A percentile compares a stretch with the other conserved stretches of the same genome.
Conservation (phyloP, 92 coral and sea anemone genomes). For the Epizoanthus fatuus region DNA sequence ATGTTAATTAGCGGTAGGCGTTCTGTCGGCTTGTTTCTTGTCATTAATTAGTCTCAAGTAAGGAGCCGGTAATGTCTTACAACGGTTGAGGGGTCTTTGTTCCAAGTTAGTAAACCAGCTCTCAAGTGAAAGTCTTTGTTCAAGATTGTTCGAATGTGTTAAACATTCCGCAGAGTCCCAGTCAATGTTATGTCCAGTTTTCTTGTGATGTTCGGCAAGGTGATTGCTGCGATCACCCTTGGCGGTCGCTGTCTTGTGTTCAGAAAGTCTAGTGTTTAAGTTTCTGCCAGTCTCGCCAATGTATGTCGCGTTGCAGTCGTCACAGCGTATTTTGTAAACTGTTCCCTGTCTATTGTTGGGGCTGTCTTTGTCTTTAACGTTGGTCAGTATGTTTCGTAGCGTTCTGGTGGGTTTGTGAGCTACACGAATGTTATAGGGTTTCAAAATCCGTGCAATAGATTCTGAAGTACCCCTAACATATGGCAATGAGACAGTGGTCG, state of each 20-base stretch:
- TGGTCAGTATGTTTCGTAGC: conserved; percentile 23
- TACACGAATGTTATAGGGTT: conserved; percentile 12
- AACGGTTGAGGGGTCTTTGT: conserved; percentile 15
- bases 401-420: conserved; percentile 27
- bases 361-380: conserved; percentile 20
- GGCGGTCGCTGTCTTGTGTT: conserved; percentile 34
- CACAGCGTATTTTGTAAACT: background rate
- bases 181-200: conserved; percentile 15
- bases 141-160: background rate
- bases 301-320: conserved; percentile 33
- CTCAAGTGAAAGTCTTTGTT: conserved; percentile 12
- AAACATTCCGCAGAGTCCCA: too few relatives aligned
- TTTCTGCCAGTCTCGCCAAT: conserved; percentile 52
- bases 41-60: conserved; percentile 20
- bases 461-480: background rate
- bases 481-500: background rate
- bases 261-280: conserved; percentile 26
- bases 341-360: conserved; percentile 32
- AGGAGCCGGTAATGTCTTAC: conserved; percentile 10
- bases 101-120: conserved; percentile 38
- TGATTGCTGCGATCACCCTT: conserved; percentile 18
- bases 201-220: conserved; percentile 29
- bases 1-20: too few relatives aligned
- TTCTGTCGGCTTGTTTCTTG: too few relatives aligned
- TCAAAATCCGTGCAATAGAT: background rate